Evolutionary conservation across 35 echinoderm and acorn worm genomes (phyloP), one percentile per base, ranked within the genome.

Genomic region (Hemicentrotus pulcherrimus): DNA sequence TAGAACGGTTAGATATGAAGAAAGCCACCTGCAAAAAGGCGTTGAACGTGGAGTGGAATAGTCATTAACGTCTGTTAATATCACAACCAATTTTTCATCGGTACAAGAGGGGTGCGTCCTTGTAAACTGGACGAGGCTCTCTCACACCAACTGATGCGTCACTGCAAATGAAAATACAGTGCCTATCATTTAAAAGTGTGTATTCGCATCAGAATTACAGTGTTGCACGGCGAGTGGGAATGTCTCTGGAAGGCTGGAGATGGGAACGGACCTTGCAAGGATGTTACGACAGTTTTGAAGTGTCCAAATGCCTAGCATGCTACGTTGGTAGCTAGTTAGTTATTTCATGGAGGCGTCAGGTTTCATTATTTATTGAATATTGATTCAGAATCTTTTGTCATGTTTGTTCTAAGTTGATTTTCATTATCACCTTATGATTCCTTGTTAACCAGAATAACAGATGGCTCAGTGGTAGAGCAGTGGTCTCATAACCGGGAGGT

Each of bases 1-100:
- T 78, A 78, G 65, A 78, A 28, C 65, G 22, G 65, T 78, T 78
- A 28, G 6, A 78, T n/a, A 24, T 78, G 65, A 78, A 78, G 65
- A 7, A 41, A n/a, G 65, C 65, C 65, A 78, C 65, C 65, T 78
- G 65, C 65, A 78, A 78, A 78, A 78, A 4, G 19, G 65, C 19
- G 65, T 78, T 78, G 65, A n/a, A 78, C 65, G 19, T 78, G 65
- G 19, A 78, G 65, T 78, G 65, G 65, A 78, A 78, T 22, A 78
- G 65, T 78, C 65, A 78, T 78, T 78, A 78, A 78, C 65, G 65
- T 78, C 65, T 78, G 65, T 78, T 78, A 78, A 78, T 78, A 78
- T 78, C 65, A 78, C 65, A 78, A 30, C 65, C 65, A 78, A 28
- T 78, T 28, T 28, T 78, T n/a, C 65, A 78, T 28, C 65, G 65